Conservation (phyloP, 1,140 invertebrate genomes). For the Cydia fagiglandana region DNA sequence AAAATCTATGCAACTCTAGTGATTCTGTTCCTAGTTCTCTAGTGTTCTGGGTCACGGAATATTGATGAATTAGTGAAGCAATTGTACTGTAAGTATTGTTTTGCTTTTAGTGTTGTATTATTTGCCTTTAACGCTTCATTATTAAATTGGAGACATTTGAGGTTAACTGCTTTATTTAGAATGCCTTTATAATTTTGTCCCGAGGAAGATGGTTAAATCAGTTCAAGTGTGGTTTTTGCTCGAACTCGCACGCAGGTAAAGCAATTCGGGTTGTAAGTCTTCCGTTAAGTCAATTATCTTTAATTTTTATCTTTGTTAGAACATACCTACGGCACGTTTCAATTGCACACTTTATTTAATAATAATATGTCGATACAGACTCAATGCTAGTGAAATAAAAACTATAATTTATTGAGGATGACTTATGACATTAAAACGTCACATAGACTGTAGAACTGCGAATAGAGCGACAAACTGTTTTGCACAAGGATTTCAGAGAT, state of each 20-base stretch:
- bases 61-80: conserved; percentile 35
- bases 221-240: conserved; percentile 1
- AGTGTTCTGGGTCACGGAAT: conserved; percentile 48
- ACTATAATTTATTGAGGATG: too few relatives aligned
- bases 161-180: conserved; percentile 19
- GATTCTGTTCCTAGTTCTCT: conserved; percentile 32
- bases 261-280: conserved; percentile 9
- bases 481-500: too few relatives aligned
- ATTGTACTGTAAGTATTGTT: conserved; percentile 40
- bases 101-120: conserved; percentile 20
- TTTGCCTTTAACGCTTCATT: conserved; percentile 5
- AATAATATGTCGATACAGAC: background rate
- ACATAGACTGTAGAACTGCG: too few relatives aligned
- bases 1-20: conserved; percentile 31
- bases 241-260: background rate
- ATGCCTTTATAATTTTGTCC: background rate
- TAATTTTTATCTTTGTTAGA: background rate
- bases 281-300: conserved; percentile 14
- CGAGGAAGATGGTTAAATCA: background rate
- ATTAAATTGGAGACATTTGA: background rate
- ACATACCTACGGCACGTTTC: background rate
- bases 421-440: too few relatives aligned
- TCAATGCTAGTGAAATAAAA: too few relatives aligned
- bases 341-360: background rate
- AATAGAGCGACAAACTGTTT: too few relatives aligned